Base-by-base conservation (phyloP, 2,888 invertebrate genomes). In the Acanthosepion lycidas region DNA sequence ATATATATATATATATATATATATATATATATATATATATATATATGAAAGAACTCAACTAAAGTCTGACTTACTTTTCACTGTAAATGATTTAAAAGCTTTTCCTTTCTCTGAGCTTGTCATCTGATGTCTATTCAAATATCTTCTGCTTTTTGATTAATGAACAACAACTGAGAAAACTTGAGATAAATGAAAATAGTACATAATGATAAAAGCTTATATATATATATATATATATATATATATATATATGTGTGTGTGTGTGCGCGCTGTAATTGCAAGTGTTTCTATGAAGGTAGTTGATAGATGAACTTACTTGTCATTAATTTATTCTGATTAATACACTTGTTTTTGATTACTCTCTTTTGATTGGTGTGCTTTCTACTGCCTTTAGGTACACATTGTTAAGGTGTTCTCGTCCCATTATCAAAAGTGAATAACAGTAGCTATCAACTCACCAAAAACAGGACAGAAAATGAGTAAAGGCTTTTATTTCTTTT, bases 181-280 rank as follows among this genome's bases (percentile, higher is more conserved):
- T 51, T 51, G 9, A 51, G 51, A 51, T 51, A 51, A 51, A 78
- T 33, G n/a, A 33, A 78, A 78, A 78, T 78, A 12, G n/a, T 78
- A n/a, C n/a, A 78, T n/a, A 28, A 78, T n/a, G 9, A 78, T 64
- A 78, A 78, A 78, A n/a, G 28, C 18, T n/a, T n/a, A 78, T 78
- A 78, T 78, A 78, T 78, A 78, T 78, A 78, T 78, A 78, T 78
- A 78, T 78, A 78, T 78, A 78, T 78, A 78, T n/a, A 78, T 78
- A 78, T 33, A n/a, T 78, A 78, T 78, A 33, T 78, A 12, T 28
- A 2, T 78, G 28, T 78, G 28, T 28, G n/a, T n/a, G 9, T n/a
- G n/a, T n/a, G 15, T n/a, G 1, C 0, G n/a, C 12, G 78, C n/a
- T 12, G n/a, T 78, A n/a, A 18, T 33, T 33, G 9, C 78, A 59